These are phyloP conservation scores for Falcunculus frontatus DNA, from an alignment of 2,113 vertebrate genomes.

Conservation along the genomic window DNA sequence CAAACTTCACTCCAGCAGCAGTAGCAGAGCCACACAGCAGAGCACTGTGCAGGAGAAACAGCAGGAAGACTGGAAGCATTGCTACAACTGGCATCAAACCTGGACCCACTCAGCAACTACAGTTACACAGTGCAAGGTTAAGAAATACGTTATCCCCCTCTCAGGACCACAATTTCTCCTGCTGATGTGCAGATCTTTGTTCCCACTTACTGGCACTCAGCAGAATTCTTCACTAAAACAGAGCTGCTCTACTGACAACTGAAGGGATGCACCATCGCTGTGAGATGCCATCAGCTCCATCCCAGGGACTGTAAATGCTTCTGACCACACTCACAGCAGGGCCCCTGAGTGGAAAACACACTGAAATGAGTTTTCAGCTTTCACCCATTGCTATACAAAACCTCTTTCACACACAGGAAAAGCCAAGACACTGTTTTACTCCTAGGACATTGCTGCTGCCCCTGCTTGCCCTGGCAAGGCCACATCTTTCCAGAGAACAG, in stretches of 20 bases:
- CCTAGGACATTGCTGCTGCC: background rate
- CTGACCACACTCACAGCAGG: background rate
- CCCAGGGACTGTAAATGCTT: background rate
- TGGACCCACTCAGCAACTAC: background rate
- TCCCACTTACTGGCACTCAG: background rate
- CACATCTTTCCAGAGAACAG: background rate
- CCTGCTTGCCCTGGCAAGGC: background rate
- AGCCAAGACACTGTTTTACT: background rate
- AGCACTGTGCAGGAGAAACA: background rate
- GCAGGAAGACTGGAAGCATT: background rate
- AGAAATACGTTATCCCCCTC: background rate
- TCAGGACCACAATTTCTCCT: background rate
- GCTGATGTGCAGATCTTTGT: background rate
- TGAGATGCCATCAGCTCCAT: background rate
- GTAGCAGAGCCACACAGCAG: background rate
- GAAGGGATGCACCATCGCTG: background rate
- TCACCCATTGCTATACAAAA: background rate
- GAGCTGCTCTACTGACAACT: background rate
- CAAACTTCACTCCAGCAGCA: background rate
- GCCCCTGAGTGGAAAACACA: background rate
- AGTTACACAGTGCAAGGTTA: background rate
- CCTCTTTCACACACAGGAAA: background rate
- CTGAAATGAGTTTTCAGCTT: background rate
- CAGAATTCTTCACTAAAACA: background rate
- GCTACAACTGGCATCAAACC: background rate